A percentile compares a stretch with the other conserved stretches of the same genome.
Conservation (phyloP, 2,797 vertebrate species). For the Salarias fasciatus region DNA sequence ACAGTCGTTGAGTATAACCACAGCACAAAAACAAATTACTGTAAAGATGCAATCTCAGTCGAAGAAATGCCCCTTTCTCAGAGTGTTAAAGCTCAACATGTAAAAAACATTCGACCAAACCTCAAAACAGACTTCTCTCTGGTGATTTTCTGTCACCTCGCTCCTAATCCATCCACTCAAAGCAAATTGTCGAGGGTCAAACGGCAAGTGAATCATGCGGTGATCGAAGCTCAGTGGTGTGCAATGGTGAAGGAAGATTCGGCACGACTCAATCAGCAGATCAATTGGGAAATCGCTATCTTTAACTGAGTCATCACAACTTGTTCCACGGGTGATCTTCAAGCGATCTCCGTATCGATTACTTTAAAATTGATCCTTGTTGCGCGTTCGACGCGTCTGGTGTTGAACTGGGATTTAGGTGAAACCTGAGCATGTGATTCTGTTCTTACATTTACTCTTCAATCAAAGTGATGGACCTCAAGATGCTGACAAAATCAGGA, state of each 20-base stretch:
- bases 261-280: conserved; percentile 63
- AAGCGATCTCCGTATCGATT: conserved; percentile 61
- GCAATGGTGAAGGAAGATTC: conserved; percentile 47
- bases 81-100: not conserved
- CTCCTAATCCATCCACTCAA: conserved; percentile 54
- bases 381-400: too few relatives aligned
- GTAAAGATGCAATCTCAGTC: conserved; percentile 4
- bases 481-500: not conserved
- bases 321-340: conserved; percentile 51
- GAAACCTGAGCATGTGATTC: too few relatives aligned
- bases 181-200: conserved; percentile 44
- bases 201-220: conserved; percentile 52
- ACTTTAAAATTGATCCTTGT: conserved; percentile 45
- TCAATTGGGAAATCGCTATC: conserved; percentile 70
- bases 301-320: conserved; percentile 74
- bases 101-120: not conserved
- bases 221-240: conserved; percentile 64
- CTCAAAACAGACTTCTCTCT: not conserved
- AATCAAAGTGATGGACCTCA: not conserved
- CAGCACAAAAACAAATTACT: conserved; percentile 24
- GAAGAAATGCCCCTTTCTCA: not conserved
- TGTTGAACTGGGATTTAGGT: too few relatives aligned
- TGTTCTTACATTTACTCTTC: too few relatives aligned
- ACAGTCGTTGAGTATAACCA: conserved; percentile 19
- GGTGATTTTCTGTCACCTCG: conserved; percentile 38